Conservation (phyloP, 2,888 invertebrate species). For the Fragum fragum region DNA sequence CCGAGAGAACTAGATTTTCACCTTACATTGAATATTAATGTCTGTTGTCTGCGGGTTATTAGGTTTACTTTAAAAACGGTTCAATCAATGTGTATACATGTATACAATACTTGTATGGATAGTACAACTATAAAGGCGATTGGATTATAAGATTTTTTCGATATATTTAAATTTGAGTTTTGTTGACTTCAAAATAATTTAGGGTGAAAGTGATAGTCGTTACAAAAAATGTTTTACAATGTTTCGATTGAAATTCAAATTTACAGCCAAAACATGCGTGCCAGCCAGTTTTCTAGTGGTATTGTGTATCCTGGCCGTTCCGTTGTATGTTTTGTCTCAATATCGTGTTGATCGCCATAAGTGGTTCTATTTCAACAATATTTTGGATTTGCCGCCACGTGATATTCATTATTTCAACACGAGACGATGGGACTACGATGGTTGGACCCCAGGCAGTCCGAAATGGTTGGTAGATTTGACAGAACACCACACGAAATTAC, state of each 20-base stretch:
- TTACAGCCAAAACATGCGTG: not conserved
- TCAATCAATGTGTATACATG: no score
- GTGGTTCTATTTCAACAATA: constrained; percentile 8
- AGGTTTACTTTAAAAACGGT: no score
- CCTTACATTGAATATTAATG: no score
- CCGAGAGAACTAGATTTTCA: no score
- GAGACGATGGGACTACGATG: constrained; percentile 7
- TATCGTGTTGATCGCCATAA: constrained; percentile 15
- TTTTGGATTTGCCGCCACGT: constrained; percentile 9
- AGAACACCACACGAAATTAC: constrained; percentile 15
- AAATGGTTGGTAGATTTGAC: constrained; percentile 21
- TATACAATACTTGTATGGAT: no score
- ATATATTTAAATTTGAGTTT: no score
- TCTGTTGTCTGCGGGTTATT: no score
- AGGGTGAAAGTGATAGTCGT: no score
- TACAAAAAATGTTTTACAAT: no score
- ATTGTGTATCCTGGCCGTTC: not conserved
- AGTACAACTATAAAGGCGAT: no score
- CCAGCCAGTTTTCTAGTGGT: not conserved
- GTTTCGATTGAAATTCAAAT: not conserved
- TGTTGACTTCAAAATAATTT: no score
- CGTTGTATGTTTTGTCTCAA: not conserved
- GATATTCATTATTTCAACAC: constrained; percentile 1
- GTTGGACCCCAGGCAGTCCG: constrained; percentile 1
- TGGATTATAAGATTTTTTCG: no score